phyloP scores from a whole-genome alignment of 2,113 vertebrate species.

The Hoplias malabaricus region DNA sequence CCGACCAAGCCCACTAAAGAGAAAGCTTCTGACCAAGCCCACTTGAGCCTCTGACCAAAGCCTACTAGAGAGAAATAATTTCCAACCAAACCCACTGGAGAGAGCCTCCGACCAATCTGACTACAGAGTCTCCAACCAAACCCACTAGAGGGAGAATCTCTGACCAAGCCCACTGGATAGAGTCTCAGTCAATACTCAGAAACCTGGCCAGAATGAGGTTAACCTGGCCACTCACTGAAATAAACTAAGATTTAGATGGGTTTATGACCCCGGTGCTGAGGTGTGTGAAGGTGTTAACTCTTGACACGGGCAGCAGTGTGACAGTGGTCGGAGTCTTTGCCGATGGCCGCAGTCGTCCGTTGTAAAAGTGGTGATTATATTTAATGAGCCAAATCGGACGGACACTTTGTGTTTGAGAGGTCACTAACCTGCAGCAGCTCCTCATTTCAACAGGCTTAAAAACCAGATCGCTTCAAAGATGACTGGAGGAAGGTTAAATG shows the following conservation, averaged over 20 bases:
- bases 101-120: no score
- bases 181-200: background rate
- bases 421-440: conserved; percentile 18
- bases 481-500: background rate
- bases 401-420: conserved; percentile 21
- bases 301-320: background rate
- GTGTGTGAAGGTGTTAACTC: background rate
- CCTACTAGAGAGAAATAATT: no score
- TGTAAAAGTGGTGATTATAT: conserved; percentile 37
- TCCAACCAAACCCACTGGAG: conserved; percentile 13
- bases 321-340: background rate
- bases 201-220: background rate
- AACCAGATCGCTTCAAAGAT: background rate
- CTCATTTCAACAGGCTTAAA: background rate
- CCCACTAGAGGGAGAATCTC: no score
- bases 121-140: background rate
- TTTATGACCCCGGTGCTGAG: conserved; percentile 20
- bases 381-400: conserved; percentile 23
- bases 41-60: background rate
- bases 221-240: background rate
- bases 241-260: background rate
- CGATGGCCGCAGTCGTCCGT: conserved; percentile 4
- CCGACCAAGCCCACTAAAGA: conserved; percentile 7
- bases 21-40: no score
- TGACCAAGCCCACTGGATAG: background rate